Conservation (phyloP, 1,140 invertebrate species). For the Drosophila takahashii region DNA sequence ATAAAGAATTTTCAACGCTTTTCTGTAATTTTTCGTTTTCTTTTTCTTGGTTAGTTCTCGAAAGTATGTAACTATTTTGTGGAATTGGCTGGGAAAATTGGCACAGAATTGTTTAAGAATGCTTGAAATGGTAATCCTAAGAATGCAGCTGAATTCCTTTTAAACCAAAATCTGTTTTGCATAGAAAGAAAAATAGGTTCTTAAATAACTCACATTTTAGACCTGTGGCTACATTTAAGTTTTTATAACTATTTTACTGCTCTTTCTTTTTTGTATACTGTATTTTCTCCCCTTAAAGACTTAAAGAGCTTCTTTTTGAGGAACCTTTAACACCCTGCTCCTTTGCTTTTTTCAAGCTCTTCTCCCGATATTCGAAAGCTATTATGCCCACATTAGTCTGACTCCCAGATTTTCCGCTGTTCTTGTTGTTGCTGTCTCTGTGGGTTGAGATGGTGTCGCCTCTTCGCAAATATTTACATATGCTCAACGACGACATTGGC, state of each 20-base stretch:
- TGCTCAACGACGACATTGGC: slow-evolving; percentile 56
- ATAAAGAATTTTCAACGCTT: slow-evolving; percentile 48
- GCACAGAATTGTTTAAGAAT: slow-evolving; percentile 12
- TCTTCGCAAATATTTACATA: slow-evolving; percentile 79
- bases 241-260: too few relatives aligned
- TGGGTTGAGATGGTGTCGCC: slow-evolving; percentile 44
- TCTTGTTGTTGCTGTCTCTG: slow-evolving; percentile 27
- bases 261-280: neutral
- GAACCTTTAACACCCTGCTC: neutral
- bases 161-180: neutral
- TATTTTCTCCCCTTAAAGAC: slow-evolving; percentile 9
- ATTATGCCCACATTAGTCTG: slow-evolving; percentile 76
- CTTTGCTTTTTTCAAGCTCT: neutral
- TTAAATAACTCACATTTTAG: neutral
- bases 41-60: slow-evolving; percentile 19
- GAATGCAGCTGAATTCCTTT: slow-evolving; percentile 19
- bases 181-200: neutral
- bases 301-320: slow-evolving; percentile 7
- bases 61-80: slow-evolving; percentile 50
- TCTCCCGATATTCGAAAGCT: slow-evolving; percentile 77
- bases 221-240: too few relatives aligned
- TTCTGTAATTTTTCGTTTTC: slow-evolving; percentile 22
- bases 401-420: slow-evolving; percentile 47
- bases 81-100: slow-evolving; percentile 53
- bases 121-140: neutral